Evolutionary conservation across 2,797 vertebrate species (phyloP).

Genomic region (Yasuhikotakia modesta): DNA sequence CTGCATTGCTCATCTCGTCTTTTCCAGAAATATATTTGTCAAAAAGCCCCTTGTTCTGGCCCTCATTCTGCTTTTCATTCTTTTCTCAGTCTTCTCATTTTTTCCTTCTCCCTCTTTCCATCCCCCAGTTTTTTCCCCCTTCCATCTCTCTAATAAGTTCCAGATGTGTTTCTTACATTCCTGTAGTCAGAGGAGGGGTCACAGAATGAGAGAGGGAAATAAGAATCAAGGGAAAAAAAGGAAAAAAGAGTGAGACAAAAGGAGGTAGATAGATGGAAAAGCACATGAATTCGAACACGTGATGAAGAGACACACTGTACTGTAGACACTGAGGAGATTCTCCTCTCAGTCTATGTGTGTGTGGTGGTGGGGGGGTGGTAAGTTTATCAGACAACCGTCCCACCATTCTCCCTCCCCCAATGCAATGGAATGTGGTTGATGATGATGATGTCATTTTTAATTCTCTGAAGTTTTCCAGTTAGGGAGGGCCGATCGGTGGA

Average conservation of each 20-base stretch:
- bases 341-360: slow-evolving; percentile 28
- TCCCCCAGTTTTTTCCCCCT: slow-evolving; percentile 67
- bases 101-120: slow-evolving; percentile 59
- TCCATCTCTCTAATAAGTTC: slow-evolving; percentile 78
- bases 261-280: slow-evolving; percentile 62
- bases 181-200: slow-evolving; percentile 74
- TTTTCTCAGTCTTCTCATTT: slow-evolving; percentile 54
- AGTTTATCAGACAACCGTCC: slow-evolving; percentile 57
- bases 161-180: slow-evolving; percentile 84
- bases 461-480: slow-evolving; percentile 70
- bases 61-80: slow-evolving; percentile 60
- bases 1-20: slow-evolving; percentile 16
- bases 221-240: slow-evolving; percentile 50
- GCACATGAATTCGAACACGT: slow-evolving; percentile 76
- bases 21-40: slow-evolving; percentile 47
- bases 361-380: slow-evolving; percentile 2
- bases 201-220: slow-evolving; percentile 64
- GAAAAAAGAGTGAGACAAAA: slow-evolving; percentile 36
- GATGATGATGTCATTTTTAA: slow-evolving; percentile 78
- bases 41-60: slow-evolving; percentile 63
- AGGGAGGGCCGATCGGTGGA: slow-evolving; percentile 47
- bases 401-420: slow-evolving; percentile 58
- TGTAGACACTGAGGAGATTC: slow-evolving; percentile 58
- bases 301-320: slow-evolving; percentile 70
- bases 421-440: slow-evolving; percentile 76